Base-by-base conservation (phyloP, 2,888 invertebrate species). In the Sepiola atlantica region DNA sequence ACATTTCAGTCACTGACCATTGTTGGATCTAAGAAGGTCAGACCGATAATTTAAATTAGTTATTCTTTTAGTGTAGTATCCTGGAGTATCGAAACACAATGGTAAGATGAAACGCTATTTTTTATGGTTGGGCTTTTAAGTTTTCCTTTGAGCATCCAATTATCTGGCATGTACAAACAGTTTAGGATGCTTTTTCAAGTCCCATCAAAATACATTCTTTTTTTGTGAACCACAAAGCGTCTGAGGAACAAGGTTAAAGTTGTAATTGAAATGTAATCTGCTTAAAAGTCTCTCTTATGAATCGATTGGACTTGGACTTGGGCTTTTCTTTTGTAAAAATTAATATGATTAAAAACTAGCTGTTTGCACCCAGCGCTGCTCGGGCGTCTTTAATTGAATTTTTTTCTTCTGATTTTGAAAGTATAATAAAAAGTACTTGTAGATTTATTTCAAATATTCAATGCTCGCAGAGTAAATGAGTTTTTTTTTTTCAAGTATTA, bases 221-320 rank as follows among this genome's bases (percentile, higher is more conserved):
- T n/a, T 45, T 45, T 77, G 16, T n/a, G n/a, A n/a, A 77, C n/a
- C 77, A n/a, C n/a, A 77, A 77, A 77, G 77, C 77, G n/a, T 16
- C n/a, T 21, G 12, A 77, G n/a, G n/a, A n/a, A 77, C 45, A 77
- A 77, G 77, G 77, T 77, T 32, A 77, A n/a, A 77, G 77, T 77
- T 77, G n/a, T 77, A 32, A 77, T 77, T 77, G 77, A 77, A 77
- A 32, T 77, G n/a, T n/a, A n/a, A 77, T 77, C n/a, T 77, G 77
- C n/a, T 12, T n/a, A n/a, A 77, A 77, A 77, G n/a, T 14, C 16
- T n/a, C 10, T n/a, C 14, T n/a, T n/a, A 77, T 77, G 14, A 12
- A 77, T 77, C 10, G 10, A 32, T 77, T 77, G 77, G 16, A 16
- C 6, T 77, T 77, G n/a, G n/a, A 77, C 18, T n/a, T n/a, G 0